Conservation (phyloP, 1,140 invertebrate species). For the Pantala flavescens region DNA sequence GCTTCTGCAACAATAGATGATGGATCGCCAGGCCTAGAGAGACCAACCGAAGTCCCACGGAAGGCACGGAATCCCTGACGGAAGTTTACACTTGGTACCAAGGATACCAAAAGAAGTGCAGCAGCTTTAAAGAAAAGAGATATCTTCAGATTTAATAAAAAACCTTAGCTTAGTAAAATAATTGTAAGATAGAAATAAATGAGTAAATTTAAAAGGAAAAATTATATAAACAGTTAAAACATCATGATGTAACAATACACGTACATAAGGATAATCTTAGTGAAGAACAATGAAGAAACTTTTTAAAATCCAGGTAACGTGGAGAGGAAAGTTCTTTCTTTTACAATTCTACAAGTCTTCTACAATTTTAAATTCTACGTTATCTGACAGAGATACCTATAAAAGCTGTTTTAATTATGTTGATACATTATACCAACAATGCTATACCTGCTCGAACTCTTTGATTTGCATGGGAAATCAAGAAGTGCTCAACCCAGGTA, state of each 20-base stretch:
- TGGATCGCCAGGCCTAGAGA: slow-evolving; percentile 17
- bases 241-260: no score
- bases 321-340: no score
- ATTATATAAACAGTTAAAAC: no score
- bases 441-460: slow-evolving; percentile 64
- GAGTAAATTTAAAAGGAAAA: slow-evolving; percentile 17
- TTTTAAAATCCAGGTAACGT: no score
- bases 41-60: slow-evolving; percentile 39
- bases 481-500: slow-evolving; percentile 79
- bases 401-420: no score
- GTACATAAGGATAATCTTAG: no score
- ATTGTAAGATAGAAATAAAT: slow-evolving; percentile 13
- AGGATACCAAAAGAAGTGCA: slow-evolving; percentile 71
- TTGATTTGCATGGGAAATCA: slow-evolving; percentile 74
- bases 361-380: no score
- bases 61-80: slow-evolving; percentile 63
- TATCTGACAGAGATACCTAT: no score
- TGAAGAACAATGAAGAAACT: no score
- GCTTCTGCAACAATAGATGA: slow-evolving; percentile 52
- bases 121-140: slow-evolving; percentile 48
- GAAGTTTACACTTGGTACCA: slow-evolving; percentile 81
- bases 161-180: neutral
- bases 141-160: no score
- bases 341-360: no score
- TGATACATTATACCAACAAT: no score